Percentiles rank a stretch among this genome's conserved stretches.
These are phyloP conservation scores for Drosophila suzukii DNA, from an alignment of 1,140 invertebrate genomes.

Conservation along the genomic window DNA sequence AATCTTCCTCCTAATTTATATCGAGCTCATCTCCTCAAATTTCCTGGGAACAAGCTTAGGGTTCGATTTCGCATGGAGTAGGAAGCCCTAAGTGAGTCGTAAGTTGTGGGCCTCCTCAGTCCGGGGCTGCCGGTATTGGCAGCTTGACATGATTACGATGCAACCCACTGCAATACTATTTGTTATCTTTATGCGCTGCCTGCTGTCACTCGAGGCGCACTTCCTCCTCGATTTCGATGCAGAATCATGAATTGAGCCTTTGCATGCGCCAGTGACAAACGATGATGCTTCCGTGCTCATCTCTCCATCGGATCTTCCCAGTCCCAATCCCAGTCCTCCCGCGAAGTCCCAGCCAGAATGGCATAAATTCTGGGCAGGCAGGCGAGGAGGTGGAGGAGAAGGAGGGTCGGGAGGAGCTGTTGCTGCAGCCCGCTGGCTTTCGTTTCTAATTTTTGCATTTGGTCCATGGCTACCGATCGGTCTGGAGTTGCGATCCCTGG, in stretches of 20 bases:
- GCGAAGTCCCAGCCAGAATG: slow-evolving; percentile 36
- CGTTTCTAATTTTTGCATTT: slow-evolving; percentile 78
- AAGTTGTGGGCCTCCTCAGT: slow-evolving; percentile 19
- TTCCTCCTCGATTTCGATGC: slow-evolving; percentile 47
- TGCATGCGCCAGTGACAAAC: slow-evolving; percentile 59
- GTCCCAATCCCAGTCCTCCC: slow-evolving; percentile 7
- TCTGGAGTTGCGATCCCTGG: slow-evolving; percentile 22
- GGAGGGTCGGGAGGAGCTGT: not conserved
- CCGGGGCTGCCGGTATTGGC: slow-evolving; percentile 14
- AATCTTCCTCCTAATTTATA: slow-evolving; percentile 4
- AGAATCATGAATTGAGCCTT: slow-evolving; percentile 56
- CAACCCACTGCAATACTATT: slow-evolving; percentile 49
- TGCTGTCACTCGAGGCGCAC: slow-evolving; percentile 57
- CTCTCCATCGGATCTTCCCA: slow-evolving; percentile 29
- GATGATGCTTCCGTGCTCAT: slow-evolving; percentile 68
- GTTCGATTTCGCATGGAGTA: slow-evolving; percentile 2
- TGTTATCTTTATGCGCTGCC: slow-evolving; percentile 59
- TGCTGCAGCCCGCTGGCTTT: slow-evolving; percentile 69
- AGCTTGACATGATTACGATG: slow-evolving; percentile 72
- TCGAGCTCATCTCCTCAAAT: slow-evolving; percentile 1
- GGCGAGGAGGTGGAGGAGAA: not conserved
- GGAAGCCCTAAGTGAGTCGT: slow-evolving; percentile 46
- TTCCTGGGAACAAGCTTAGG: slow-evolving; percentile 11
- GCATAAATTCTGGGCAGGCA: slow-evolving; percentile 66
- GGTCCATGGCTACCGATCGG: slow-evolving; percentile 51